Base-by-base conservation (phyloP, 2,113 vertebrate species). In the Pseudorectes ferrugineus region DNA sequence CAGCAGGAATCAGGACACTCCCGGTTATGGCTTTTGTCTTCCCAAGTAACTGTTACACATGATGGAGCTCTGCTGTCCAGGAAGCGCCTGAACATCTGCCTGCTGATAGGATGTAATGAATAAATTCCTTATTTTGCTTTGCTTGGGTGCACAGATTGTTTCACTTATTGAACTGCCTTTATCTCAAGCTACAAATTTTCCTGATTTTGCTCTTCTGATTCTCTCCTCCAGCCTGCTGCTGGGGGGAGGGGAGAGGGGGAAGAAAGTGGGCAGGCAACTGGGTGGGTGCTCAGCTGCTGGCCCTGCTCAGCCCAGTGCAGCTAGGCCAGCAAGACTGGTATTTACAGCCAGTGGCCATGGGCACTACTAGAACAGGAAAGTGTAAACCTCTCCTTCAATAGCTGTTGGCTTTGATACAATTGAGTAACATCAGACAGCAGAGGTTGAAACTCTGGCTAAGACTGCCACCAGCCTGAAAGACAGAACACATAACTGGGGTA, bases 231-330 rank as follows among this genome's bases (percentile, higher is more conserved):
- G 17, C 28, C 14, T 29, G 2, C 12, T 12, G 36, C 0, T 1
- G 15, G 3, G 3, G 3, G 3, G 3, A 49, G 3, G 33, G 6
- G 15, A 43, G 9, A 15, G 5, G 19, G 6, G 55, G 4, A 38
- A 36, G 20, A 15, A 88, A 66, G 12, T 6, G 13, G 26, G 14
- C 45, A 59, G 61, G 52, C 33, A 85, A 3, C 5, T n/a, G 18
- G 4, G 4, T 43, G 14, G 10, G 43, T 71, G 46, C 10, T 28
- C 8, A 66, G 65, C 18, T 88, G 36, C 55, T 66, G 54, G 36
- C n/a, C 3, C 10, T 28, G 25, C 38, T 63, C 21, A 55, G 43
- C 25, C 17, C 36, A 43, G 24, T 66, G 38, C 33, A 67, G 40
- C 12, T 45, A 31, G 28, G 31, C 40, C 48, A 75, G 58, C 35